These are phyloP conservation scores for Sthenelais limicola DNA, from an alignment of 2,888 invertebrate species.

Conservation along the genomic window DNA sequence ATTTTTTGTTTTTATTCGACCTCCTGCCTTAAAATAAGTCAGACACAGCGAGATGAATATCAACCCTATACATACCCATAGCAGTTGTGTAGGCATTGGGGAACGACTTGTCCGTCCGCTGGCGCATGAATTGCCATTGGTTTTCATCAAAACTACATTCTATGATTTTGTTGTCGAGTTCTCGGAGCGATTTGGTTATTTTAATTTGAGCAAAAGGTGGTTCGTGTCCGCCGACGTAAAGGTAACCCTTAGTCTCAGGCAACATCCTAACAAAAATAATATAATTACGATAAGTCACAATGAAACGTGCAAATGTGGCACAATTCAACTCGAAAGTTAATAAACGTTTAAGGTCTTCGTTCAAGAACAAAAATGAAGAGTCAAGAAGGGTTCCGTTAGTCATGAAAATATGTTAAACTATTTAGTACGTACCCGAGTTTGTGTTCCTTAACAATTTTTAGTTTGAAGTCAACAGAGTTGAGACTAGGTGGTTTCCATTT, in stretches of 20 bases:
- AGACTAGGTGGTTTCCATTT: conserved; percentile 97
- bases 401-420: too few relatives aligned
- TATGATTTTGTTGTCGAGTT: conserved; percentile 92
- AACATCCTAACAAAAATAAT: conserved; percentile 66
- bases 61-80: conserved; percentile 77
- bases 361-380: too few relatives aligned
- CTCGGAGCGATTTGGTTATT: conserved; percentile 68
- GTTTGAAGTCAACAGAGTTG: conserved; percentile 96
- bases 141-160: conserved; percentile 87
- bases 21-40: too few relatives aligned
- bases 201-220: conserved; percentile 72
- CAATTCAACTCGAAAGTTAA: too few relatives aligned
- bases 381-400: too few relatives aligned
- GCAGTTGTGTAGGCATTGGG: conserved; percentile 94
- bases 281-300: too few relatives aligned
- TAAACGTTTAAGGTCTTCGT: too few relatives aligned
- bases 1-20: too few relatives aligned
- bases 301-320: too few relatives aligned
- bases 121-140: conserved; percentile 94
- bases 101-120: conserved; percentile 95
- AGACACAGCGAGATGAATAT: too few relatives aligned
- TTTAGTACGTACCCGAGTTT: conserved; percentile 71
- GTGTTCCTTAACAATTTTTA: conserved; percentile 82
- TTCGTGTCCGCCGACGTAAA: conserved; percentile 80
- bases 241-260: conserved; percentile 76